Base-by-base conservation (phyloP, 2,113 vertebrate species). In the Hyla sarda region DNA sequence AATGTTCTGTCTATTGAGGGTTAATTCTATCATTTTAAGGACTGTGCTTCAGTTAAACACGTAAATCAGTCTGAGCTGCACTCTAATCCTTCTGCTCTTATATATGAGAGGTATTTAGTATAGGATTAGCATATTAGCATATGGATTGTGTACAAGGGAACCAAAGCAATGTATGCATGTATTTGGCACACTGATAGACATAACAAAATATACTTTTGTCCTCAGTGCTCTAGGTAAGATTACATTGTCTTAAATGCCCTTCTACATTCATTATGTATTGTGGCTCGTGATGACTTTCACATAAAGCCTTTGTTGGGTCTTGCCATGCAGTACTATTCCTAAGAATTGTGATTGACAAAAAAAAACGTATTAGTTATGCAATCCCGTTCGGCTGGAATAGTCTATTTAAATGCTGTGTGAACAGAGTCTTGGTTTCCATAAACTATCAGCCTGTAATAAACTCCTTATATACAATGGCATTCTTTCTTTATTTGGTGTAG, bases 401-500 rank as follows among this genome's bases (percentile, higher is more conserved):
- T 37, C 67, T 37, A 37, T 21, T 34, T 69, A 69, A 69, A 17
- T 69, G 30, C 65, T 34, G 30, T 34, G 32, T 71, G 67, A 37
- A 71, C 67, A 71, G 67, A 37, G 17, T 32, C 67, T 21, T 23
- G 28, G n/a, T n/a, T 65, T 30, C 28, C 19, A 67, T 32, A 17
- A 72, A 8, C 13, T 34, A 30, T 72, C 56, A 81, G 12, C 28
- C 21, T 56, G 16, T 17, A 62, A 62, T 45, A 58, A 56, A 75
- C 23, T 41, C 47, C 12, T 25, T 21, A 50, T 45, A 16, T 41
- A 48, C 47, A 48, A 12, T 9, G 34, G 12, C 30, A 37, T 83
- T 74, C 50, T n/a, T 16, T 45, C 69, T 58, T 48, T 30, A 73
- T 83, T 73, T 56, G 32, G 47, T 84, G 71, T 45, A 41, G 13